Percentiles rank a stretch among this genome's conserved stretches.
Evolutionary conservation across 1,140 invertebrate genomes (phyloP).

Genomic region (Nephila pilipes): DNA sequence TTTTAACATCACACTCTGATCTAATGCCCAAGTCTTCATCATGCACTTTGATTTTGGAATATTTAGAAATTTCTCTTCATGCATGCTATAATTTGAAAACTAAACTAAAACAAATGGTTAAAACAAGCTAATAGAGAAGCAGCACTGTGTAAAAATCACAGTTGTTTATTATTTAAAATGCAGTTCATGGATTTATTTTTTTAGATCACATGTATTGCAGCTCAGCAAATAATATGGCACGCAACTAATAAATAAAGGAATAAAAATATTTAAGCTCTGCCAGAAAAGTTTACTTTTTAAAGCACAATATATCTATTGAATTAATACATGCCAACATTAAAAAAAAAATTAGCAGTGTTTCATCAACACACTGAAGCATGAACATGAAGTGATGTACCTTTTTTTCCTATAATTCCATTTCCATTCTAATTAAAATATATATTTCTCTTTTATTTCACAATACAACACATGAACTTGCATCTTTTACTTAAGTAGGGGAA

Average conservation of each 20-base stretch:
- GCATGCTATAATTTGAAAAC: neutral
- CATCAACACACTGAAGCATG: neutral
- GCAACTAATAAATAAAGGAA: neutral
- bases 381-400: neutral
- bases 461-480: neutral
- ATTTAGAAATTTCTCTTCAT: neutral
- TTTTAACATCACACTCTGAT: constrained; percentile 12
- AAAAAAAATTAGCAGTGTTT: neutral
- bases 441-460: neutral
- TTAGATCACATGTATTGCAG: neutral
- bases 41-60: constrained; percentile 40
- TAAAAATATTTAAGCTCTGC: neutral
- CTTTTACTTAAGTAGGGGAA: neutral
- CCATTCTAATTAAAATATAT: constrained; percentile 20
- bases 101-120: neutral
- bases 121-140: neutral
- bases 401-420: neutral
- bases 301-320: too few species aligned
- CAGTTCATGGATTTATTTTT: too few species aligned
- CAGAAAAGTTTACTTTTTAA: neutral
- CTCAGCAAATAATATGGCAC: neutral
- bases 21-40: constrained; percentile 75
- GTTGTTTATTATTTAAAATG: neutral
- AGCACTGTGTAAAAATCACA: neutral
- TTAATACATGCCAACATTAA: too few species aligned